Evolutionary conservation across 2,113 vertebrate species (phyloP), one percentile per base, ranked within the genome.

Genomic region (Halichoerus grypus): DNA sequence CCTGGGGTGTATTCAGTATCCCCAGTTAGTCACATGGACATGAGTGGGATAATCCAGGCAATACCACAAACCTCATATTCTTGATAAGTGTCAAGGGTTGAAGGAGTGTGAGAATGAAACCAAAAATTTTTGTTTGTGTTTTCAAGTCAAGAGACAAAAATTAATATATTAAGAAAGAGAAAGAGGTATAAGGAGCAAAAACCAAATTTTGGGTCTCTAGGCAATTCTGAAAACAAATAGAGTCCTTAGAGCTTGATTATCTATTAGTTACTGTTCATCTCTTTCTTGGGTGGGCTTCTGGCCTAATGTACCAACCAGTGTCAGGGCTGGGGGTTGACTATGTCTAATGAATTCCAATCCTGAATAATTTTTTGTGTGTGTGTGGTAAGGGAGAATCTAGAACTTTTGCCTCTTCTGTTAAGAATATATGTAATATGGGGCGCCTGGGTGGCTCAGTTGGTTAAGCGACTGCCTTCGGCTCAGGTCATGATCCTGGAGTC

Each of bases 1-100:
- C 24, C 33, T 49, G 3, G 7, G 3, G 1, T 77, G 1, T 65
- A 9, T n/a, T 0, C 0, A 18, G 1, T 4, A 55, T n/a, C 4
- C 14, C 0, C 31, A 69, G 4, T 53, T 19, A 53, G 7, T 46
- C 46, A 28, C 39, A 61, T 3, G 7, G 5, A 4, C 22, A 46
- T 10, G 11, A 82, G 57, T 10, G 4, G 12, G 51, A 16, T 55
- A 13, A 76, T 61, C 24, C 28, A 67, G 33, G 76, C 14, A 76
- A 21, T 0, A 46, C 14, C n/a, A 57, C 3, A 90, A 90, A 39
- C 33, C 3, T 5, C 36, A 71, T 85, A 87, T 26, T 77, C 1
- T n/a, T 55, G 1, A 36, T 15, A 85, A 71, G 21, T 51, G 14
- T n/a, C 51, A 77, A 77, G 12, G 5, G 14, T 55, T 46, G 16